Conservation (phyloP, 2,113 vertebrate genomes). For the Lonchura striata region DNA sequence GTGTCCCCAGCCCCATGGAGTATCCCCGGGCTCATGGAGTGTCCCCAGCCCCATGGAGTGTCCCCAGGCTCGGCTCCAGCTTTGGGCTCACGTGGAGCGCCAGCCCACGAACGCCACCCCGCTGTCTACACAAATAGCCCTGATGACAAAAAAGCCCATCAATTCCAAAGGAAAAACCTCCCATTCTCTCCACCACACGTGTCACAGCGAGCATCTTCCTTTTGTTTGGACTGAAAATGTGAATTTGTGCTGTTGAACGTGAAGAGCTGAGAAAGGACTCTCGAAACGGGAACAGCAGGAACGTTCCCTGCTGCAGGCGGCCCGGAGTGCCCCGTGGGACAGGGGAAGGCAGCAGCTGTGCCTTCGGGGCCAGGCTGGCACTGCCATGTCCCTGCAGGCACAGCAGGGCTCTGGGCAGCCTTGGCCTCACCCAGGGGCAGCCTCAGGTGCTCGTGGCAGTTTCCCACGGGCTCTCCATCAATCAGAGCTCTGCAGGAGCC, state of each 20-base stretch:
- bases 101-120: rapidly evolving
- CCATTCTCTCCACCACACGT: background rate
- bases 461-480: rapidly evolving
- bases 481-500: background rate
- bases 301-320: background rate
- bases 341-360: background rate
- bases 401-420: background rate
- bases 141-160: background rate
- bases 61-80: rapidly evolving
- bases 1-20: background rate
- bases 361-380: background rate
- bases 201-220: background rate
- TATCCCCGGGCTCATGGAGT: too few relatives aligned
- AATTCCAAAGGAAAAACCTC: background rate
- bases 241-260: background rate
- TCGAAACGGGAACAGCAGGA: background rate
- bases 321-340: background rate
- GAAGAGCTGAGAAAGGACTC: background rate
- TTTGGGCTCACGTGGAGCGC: background rate
- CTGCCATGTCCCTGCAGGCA: rapidly evolving
- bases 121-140: background rate
- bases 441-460: background rate
- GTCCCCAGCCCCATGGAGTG: background rate
- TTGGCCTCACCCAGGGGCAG: rapidly evolving
- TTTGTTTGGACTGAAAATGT: background rate